Evolutionary conservation across 2,888 invertebrate species (phyloP).

Genomic region (Torymus auratus): DNA sequence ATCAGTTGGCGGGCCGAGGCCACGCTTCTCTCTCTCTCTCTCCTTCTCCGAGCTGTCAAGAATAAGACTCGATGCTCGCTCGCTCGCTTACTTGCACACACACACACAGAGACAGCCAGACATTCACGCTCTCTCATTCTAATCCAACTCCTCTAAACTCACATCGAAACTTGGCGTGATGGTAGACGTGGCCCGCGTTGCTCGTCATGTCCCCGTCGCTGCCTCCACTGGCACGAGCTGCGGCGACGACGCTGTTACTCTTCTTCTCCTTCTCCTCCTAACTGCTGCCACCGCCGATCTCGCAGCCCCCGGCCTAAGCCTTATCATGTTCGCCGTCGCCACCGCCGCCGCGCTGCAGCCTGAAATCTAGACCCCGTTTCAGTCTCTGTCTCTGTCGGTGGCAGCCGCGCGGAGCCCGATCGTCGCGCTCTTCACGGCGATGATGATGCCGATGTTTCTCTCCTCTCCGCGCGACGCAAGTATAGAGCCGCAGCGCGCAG

Average conservation of each 20-base stretch:
- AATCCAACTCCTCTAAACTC: slow-evolving; percentile 59
- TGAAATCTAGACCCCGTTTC: slow-evolving; percentile 70
- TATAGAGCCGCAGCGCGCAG: too few species aligned
- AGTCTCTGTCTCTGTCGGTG: slow-evolving; percentile 53
- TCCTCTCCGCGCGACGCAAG: too few species aligned
- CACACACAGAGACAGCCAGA: not conserved
- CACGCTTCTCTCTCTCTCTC: not conserved
- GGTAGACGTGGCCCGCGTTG: slow-evolving; percentile 65
- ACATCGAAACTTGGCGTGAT: slow-evolving; percentile 70
- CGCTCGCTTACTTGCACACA: not conserved
- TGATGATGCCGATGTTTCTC: too few species aligned
- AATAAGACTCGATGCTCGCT: not conserved
- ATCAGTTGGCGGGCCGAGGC: slow-evolving; percentile 23
- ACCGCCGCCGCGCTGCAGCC: slow-evolving; percentile 66
- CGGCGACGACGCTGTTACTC: slow-evolving; percentile 3
- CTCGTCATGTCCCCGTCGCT: slow-evolving; percentile 29
- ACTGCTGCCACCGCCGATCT: slow-evolving; percentile 9
- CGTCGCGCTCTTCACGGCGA: slow-evolving; percentile 14
- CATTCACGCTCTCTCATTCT: too few species aligned
- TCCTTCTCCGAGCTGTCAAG: slow-evolving; percentile 1
- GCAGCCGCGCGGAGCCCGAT: slow-evolving; percentile 12
- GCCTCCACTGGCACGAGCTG: not conserved
- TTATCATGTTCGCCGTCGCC: slow-evolving; percentile 65
- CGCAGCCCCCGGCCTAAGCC: slow-evolving; percentile 58
- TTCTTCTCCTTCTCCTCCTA: slow-evolving; percentile 2